Evolutionary conservation across 2,113 vertebrate genomes (phyloP).

Genomic region (Triplophysa rosa): DNA sequence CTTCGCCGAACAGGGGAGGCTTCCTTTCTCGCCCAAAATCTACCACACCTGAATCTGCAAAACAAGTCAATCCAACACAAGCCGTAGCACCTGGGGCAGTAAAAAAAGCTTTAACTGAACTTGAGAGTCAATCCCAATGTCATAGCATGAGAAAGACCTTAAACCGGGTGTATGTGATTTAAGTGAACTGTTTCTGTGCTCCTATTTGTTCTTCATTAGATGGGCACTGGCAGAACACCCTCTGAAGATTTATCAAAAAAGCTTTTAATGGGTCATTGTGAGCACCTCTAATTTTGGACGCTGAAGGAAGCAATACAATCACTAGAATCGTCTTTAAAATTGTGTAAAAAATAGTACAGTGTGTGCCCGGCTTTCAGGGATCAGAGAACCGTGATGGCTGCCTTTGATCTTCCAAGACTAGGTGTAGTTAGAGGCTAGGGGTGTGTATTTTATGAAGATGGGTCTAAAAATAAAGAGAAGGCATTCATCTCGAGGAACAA

Average conservation of each 20-base stretch:
- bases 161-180: not conserved
- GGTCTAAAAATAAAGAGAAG: constrained; percentile 49
- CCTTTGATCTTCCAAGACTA: constrained; percentile 44
- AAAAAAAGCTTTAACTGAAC: constrained; percentile 8
- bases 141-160: not conserved
- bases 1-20: constrained; percentile 28
- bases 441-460: constrained; percentile 34
- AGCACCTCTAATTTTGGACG: no score
- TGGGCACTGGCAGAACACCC: not conserved
- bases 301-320: not conserved
- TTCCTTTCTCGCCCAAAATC: constrained; percentile 5
- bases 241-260: not conserved
- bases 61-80: constrained; percentile 12
- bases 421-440: constrained; percentile 24
- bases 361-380: not conserved
- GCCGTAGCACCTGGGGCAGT: not conserved
- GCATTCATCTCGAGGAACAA: constrained; percentile 45
- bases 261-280: not conserved
- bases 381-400: not conserved
- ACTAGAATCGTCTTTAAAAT: not conserved
- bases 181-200: no score
- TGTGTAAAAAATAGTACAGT: not conserved
- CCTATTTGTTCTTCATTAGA: no score
- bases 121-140: not conserved
- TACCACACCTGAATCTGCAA: constrained; percentile 1